Evolutionary conservation across 2,797 vertebrate genomes (phyloP).

Genomic region (Acanthornis magna): DNA sequence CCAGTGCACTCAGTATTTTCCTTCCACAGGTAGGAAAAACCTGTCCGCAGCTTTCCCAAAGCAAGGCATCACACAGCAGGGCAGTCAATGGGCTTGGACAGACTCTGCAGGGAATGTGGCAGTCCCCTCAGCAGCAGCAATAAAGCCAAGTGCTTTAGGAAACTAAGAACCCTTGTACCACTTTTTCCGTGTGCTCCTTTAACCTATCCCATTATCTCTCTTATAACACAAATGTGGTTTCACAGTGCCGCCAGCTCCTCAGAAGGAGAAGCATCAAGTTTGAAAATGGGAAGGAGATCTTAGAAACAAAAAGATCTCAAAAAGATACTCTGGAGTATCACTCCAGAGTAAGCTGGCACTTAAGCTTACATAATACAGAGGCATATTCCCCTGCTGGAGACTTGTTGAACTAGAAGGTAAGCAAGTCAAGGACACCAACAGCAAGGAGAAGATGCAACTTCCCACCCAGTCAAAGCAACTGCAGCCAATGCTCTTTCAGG

Average conservation of each 20-base stretch:
- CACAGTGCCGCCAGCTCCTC: not conserved
- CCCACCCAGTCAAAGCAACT: not conserved
- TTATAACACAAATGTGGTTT: not conserved
- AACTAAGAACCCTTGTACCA: not conserved
- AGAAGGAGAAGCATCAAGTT: not conserved
- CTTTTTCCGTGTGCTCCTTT: not conserved
- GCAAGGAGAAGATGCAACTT: not conserved
- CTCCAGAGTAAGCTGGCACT: not conserved
- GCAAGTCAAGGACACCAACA: not conserved
- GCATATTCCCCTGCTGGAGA: not conserved
- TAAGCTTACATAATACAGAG: not conserved
- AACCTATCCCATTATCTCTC: not conserved
- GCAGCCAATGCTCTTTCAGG: not conserved
- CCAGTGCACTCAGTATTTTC: not conserved
- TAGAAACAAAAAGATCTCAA: not conserved
- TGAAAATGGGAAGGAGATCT: not conserved
- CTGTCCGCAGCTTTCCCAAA: not conserved
- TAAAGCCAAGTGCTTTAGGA: not conserved
- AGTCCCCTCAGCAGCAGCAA: not conserved
- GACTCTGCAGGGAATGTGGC: not conserved
- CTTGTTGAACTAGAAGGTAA: not conserved
- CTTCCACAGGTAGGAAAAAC: not conserved
- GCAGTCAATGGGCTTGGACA: not conserved
- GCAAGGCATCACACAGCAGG: not conserved
- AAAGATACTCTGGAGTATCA: too few species aligned